These are phyloP conservation scores for Tenrec ecaudatus DNA, from an alignment of 2,113 vertebrate genomes.

Conservation along the genomic window DNA sequence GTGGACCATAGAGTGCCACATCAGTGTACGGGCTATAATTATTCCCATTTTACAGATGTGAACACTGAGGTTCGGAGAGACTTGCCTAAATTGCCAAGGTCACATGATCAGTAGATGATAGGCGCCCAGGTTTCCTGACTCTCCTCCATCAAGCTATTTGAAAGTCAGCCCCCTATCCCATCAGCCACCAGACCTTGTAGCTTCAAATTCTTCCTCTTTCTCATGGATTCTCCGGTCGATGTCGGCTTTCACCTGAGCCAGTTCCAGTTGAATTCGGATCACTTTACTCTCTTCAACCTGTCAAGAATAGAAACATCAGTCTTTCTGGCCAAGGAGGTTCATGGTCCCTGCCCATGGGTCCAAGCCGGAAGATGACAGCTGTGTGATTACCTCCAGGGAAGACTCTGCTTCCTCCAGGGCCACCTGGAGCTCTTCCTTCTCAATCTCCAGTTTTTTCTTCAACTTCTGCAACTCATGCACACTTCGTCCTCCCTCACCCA, in stretches of 20 bases:
- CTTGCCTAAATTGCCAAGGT: not conserved
- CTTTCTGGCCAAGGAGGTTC: not conserved
- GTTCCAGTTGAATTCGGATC: slow-evolving; percentile 85
- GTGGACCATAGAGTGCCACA: not conserved
- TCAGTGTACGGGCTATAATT: not conserved
- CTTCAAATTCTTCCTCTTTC: slow-evolving; percentile 88
- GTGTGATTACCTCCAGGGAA: slow-evolving; percentile 84
- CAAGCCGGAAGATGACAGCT: not conserved
- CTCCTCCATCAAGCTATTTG: not conserved
- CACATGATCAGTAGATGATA: not conserved
- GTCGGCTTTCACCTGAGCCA: slow-evolving; percentile 86
- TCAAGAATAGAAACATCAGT: slow-evolving; percentile 40
- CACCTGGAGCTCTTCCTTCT: slow-evolving; percentile 89
- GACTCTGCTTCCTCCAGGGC: slow-evolving; percentile 88
- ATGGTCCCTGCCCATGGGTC: not conserved
- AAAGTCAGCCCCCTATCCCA: not conserved
- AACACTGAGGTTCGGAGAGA: slow-evolving; percentile 2
- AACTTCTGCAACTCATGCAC: slow-evolving; percentile 86
- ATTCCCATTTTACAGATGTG: not conserved
- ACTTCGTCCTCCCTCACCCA: slow-evolving; percentile 85
- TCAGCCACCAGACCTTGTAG: slow-evolving; percentile 77
- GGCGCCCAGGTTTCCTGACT: not conserved
- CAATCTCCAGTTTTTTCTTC: slow-evolving; percentile 87
- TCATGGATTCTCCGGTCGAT: slow-evolving; percentile 84
- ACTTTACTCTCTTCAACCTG: slow-evolving; percentile 86